Evolutionary conservation across 2,888 invertebrate genomes (phyloP).

Genomic region (Metalampra italica): DNA sequence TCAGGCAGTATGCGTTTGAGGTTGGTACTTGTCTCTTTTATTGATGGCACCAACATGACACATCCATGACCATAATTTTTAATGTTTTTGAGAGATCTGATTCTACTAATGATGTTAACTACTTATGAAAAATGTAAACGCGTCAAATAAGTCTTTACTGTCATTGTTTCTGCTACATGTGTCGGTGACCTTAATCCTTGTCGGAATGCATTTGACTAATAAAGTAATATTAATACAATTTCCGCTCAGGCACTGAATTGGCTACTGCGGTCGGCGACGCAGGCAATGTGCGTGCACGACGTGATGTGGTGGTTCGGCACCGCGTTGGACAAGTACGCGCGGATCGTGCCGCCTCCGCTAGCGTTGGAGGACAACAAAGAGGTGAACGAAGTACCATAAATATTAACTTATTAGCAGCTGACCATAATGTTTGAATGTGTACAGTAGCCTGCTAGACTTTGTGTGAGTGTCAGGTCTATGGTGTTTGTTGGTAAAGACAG

Average conservation of each 20-base stretch:
- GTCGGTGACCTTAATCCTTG: too few species aligned
- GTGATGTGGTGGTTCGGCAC: constrained; percentile 98
- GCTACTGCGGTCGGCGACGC: constrained; percentile 94
- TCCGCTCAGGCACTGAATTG: constrained; percentile 89
- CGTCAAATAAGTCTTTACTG: too few species aligned
- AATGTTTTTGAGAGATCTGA: too few species aligned
- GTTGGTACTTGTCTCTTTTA: constrained; percentile 40
- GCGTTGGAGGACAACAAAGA: constrained; percentile 53
- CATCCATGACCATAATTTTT: too few species aligned
- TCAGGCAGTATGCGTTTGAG: constrained; percentile 93
- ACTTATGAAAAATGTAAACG: too few species aligned
- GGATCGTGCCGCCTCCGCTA: constrained; percentile 43
- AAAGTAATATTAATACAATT: not conserved
- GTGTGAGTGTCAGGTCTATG: too few species aligned
- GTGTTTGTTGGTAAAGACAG: too few species aligned
- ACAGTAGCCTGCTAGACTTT: too few species aligned
- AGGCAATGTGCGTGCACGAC: constrained; percentile 94
- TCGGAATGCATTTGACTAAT: too few species aligned
- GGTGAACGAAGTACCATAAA: constrained; percentile 24
- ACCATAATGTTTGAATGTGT: not conserved
- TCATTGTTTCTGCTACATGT: too few species aligned
- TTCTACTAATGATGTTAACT: too few species aligned
- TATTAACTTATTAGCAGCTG: not conserved
- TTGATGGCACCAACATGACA: too few species aligned
- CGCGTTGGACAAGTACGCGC: constrained; percentile 81